Conservation (phyloP, 2,797 vertebrate genomes). For the Rhinophrynus dorsalis region DNA sequence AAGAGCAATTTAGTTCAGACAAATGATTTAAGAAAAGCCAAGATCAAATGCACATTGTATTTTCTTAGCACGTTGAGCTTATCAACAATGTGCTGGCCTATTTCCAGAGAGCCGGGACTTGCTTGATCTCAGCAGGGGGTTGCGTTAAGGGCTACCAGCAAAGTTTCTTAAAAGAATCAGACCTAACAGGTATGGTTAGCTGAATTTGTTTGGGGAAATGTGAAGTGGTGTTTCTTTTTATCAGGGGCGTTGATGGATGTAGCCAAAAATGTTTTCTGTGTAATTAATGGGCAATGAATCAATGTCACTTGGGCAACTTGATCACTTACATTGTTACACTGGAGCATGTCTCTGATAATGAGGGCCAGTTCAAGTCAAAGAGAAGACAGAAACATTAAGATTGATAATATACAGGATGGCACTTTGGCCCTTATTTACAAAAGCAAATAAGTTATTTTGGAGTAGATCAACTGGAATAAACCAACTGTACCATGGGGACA, state of each 20-base stretch:
- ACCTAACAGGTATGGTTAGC: conserved; percentile 63
- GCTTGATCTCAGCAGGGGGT: conserved; percentile 64
- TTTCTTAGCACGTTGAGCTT: conserved; percentile 54
- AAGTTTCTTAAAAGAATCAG: conserved; percentile 53
- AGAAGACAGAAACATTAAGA: no score
- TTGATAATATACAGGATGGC: no score
- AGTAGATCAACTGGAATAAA: no score
- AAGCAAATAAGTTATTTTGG: no score
- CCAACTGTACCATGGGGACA: no score
- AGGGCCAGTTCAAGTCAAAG: no score
- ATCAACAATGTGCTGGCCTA: conserved; percentile 58
- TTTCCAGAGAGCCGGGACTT: conserved; percentile 53
- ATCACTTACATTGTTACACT: no score
- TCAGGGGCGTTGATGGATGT: no score
- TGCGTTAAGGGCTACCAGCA: conserved; percentile 52
- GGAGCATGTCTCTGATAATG: no score
- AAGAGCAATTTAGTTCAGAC: conserved; percentile 64
- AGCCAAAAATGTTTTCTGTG: conserved; percentile 28
- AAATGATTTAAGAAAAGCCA: conserved; percentile 65
- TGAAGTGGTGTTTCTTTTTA: no score
- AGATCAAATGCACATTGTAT: conserved; percentile 66
- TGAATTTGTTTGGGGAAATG: conserved; percentile 47
- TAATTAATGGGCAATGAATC: conserved; percentile 8
- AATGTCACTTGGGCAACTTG: no score
- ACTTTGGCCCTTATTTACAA: no score